Conservation (phyloP, 2,797 vertebrate genomes). For the Valencia hispanica region DNA sequence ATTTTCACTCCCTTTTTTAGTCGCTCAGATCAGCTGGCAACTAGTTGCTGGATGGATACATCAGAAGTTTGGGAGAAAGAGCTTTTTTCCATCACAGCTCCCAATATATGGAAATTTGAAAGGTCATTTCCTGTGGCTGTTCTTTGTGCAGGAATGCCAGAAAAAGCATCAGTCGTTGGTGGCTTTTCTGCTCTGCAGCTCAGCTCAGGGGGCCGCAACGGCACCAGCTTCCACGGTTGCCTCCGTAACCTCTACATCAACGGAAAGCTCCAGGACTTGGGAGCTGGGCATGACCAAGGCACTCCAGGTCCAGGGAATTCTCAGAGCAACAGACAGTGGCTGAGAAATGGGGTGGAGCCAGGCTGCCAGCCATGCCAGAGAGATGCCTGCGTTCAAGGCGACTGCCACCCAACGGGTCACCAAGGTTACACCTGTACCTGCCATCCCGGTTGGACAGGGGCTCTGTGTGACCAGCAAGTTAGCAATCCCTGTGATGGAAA, state of each 20-base stretch:
- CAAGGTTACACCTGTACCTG: constrained; percentile 93
- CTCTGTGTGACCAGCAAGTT: constrained; percentile 90
- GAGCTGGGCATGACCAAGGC: constrained; percentile 84
- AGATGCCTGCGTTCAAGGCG: constrained; percentile 89
- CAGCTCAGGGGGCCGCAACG: constrained; percentile 85
- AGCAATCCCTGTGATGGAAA: constrained; percentile 96
- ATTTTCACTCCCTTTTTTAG: too few relatives aligned
- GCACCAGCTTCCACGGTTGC: constrained; percentile 95
- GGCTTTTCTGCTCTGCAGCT: constrained; percentile 89
- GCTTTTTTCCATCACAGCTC: too few relatives aligned
- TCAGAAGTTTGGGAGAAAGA: too few relatives aligned
- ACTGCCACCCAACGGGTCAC: constrained; percentile 88
- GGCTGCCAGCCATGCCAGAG: constrained; percentile 96
- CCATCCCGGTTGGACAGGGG: constrained; percentile 92
- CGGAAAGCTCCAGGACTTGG: constrained; percentile 93
- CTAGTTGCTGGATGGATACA: too few relatives aligned
- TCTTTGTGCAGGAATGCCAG: constrained; percentile 89
- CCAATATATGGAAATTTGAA: too few relatives aligned
- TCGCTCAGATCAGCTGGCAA: too few relatives aligned
- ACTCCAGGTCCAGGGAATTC: constrained; percentile 79
- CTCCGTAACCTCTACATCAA: constrained; percentile 95
- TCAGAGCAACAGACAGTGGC: constrained; percentile 85
- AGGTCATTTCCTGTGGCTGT: neutral
- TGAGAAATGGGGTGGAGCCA: constrained; percentile 90
- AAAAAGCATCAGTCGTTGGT: constrained; percentile 76